Evolutionary conservation across 2,113 vertebrate species (phyloP).

Genomic region (Forbesichthys agassizii): DNA sequence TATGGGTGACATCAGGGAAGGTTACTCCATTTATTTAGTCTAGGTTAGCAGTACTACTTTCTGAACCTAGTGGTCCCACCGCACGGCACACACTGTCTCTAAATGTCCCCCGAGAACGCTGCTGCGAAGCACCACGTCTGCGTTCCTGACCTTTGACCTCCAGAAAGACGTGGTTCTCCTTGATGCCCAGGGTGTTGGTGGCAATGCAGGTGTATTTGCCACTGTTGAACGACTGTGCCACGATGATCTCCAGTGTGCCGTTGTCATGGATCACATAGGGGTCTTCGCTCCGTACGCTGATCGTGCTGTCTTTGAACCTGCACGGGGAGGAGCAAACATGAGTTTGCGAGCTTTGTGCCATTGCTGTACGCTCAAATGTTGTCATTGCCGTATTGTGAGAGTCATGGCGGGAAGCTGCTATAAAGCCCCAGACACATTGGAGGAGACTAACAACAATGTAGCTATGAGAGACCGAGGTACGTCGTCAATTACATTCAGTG

Average conservation of each 20-base stretch:
- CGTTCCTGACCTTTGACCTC: slow-evolving; percentile 90
- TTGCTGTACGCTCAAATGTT: neutral
- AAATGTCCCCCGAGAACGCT: neutral
- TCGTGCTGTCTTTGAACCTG: slow-evolving; percentile 92
- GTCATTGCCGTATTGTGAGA: neutral
- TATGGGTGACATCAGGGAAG: too few species aligned
- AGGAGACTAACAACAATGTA: too few species aligned
- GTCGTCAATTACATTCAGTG: too few species aligned
- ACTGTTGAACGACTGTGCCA: slow-evolving; percentile 83
- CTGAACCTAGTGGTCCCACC: neutral
- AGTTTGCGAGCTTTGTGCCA: too few species aligned
- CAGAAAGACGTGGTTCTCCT: slow-evolving; percentile 87
- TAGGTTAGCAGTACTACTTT: too few species aligned
- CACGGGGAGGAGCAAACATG: neutral
- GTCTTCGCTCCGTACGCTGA: slow-evolving; percentile 80
- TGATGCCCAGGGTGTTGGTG: slow-evolving; percentile 87
- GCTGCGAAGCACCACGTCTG: neutral
- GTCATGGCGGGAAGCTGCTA: too few species aligned
- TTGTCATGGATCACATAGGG: slow-evolving; percentile 87
- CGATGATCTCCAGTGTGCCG: slow-evolving; percentile 88
- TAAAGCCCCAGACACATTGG: too few species aligned
- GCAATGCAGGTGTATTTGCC: slow-evolving; percentile 93
- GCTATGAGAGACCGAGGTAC: too few species aligned
- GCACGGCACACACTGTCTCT: neutral
- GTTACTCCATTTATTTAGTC: too few species aligned